Evolutionary conservation across 2,888 invertebrate genomes (phyloP), one percentile per base, ranked within the genome.

Genomic region (Eurytoma adleriae): DNA sequence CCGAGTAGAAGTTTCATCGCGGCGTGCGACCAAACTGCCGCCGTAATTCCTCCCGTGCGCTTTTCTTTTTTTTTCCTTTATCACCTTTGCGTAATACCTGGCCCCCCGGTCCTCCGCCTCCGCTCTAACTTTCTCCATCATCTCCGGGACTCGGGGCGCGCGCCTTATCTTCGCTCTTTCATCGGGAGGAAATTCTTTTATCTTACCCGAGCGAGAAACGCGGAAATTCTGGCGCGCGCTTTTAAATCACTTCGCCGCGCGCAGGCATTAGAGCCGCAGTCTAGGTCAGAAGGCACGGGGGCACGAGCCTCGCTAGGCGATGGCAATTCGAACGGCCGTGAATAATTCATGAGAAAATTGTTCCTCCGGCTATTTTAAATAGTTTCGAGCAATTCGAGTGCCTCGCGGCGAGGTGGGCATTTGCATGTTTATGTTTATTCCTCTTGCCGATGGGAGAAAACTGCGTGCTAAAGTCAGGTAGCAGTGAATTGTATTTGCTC

Each of bases 91-190:
- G 40, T 77, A 77, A 77, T 69, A 62, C 62, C 69, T 3, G 40
- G 4, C 30, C 50, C 18, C 48, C 59, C 16, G 16, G 14, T 0
- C 18, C 20, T 13, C 14, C 27, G 3, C 14, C 27, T 16, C 20
- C 14, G 48, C 57, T 57, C 27, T 27, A 48, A 77, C 76, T 77
- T 77, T 69, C 76, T 70, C 62, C 76, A 24, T 70, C 76, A 56
- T 52, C 68, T 54, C 52, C 18, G 18, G 50, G 2, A 14, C 12
- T n/a, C 27, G 27, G 10, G 12, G 24, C 27, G 30, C 24, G 14
- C 64, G 64, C 48, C 62, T 64, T 57, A 71, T 71, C 77, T 71
- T 40, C 18, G 13, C 62, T 66, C 71, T 68, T 70, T 69, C 62
- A 76, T 62, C 77, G 70, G 16, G 3, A 18, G 18, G 40, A 40